phyloP scores from a whole-genome alignment of 1,140 invertebrate genomes.

The Spodoptera litura region DNA sequence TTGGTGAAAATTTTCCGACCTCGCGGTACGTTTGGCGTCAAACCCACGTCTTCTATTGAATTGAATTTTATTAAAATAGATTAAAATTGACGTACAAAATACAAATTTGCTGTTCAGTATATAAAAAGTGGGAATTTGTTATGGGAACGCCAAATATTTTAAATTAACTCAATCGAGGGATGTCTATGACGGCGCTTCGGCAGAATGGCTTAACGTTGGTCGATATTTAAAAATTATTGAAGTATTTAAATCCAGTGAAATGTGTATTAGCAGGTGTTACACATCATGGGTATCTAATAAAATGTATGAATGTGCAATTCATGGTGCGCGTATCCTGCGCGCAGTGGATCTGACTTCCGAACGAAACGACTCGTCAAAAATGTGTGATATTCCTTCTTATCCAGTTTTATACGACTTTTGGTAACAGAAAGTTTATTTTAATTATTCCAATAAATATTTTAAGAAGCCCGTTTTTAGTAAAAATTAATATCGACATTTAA shows the following conservation, averaged over 20 bases:
- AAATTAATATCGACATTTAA: no score
- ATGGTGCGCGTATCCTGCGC: slow-evolving; percentile 26
- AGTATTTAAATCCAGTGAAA: background rate
- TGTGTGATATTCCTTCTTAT: background rate
- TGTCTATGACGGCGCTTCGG: background rate
- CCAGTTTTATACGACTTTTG: background rate
- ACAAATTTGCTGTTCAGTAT: slow-evolving; percentile 5
- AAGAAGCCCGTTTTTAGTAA: no score
- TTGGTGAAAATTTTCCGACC: slow-evolving; percentile 77
- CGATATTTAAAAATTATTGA: slow-evolving; percentile 39
- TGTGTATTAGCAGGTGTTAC: background rate
- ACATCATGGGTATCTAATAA: background rate
- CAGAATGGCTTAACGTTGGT: background rate
- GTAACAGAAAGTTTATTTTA: background rate
- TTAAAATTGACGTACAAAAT: slow-evolving; percentile 30
- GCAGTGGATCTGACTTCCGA: background rate
- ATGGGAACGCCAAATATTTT: slow-evolving; percentile 1
- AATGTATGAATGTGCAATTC: slow-evolving; percentile 29
- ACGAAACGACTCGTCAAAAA: background rate
- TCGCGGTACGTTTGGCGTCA: slow-evolving; percentile 66
- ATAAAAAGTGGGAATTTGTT: slow-evolving; percentile 34
- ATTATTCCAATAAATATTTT: background rate
- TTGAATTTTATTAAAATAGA: slow-evolving; percentile 31
- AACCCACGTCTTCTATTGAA: slow-evolving; percentile 40
- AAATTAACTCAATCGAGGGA: slow-evolving; percentile 22